Evolutionary conservation across 2,797 vertebrate genomes (phyloP).

Genomic region (Malurus splendens): DNA sequence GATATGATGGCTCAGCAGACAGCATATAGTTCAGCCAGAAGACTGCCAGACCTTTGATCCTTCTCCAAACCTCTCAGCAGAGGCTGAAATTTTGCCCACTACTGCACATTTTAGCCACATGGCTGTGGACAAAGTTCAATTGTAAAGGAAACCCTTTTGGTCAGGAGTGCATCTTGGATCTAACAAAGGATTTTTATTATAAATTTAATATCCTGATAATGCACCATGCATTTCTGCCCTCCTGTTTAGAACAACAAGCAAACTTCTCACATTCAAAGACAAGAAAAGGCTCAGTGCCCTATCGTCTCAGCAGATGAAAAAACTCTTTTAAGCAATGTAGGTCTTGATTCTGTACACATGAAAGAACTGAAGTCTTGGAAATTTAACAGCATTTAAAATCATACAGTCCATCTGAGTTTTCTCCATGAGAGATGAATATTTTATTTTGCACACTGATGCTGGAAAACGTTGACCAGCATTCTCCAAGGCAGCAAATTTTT

Average conservation of each 20-base stretch:
- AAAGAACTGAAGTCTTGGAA: neutral
- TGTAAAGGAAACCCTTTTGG: neutral
- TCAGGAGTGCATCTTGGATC: neutral
- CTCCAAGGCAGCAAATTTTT: neutral
- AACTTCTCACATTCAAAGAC: neutral
- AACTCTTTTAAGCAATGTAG: neutral
- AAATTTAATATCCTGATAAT: neutral
- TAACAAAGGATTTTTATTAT: neutral
- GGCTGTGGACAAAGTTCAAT: neutral
- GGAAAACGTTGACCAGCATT: neutral
- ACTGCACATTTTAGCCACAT: neutral
- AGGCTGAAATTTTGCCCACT: neutral
- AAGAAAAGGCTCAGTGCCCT: neutral
- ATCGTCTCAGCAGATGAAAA: neutral
- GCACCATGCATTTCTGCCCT: neutral
- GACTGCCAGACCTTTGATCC: conserved; percentile 18
- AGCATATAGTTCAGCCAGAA: neutral
- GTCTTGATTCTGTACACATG: neutral
- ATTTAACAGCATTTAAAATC: neutral
- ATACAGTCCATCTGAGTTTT: neutral
- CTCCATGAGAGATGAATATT: neutral
- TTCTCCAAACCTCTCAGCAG: neutral
- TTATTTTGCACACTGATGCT: neutral
- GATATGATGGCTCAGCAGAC: neutral
- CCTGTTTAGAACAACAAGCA: neutral